These are phyloP conservation scores for Helostoma temminkii DNA, from an alignment of 2,797 vertebrate species.

Conservation along the genomic window DNA sequence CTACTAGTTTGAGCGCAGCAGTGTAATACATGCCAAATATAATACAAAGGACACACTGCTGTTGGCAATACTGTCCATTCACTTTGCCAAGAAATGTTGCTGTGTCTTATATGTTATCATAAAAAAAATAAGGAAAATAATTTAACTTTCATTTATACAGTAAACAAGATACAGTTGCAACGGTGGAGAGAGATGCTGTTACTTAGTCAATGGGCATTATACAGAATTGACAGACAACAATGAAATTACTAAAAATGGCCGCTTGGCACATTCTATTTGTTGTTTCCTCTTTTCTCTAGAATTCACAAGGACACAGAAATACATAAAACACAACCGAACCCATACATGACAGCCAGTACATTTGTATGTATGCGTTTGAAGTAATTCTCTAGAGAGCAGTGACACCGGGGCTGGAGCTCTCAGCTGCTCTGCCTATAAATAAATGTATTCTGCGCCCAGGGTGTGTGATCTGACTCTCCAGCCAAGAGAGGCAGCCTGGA, in stretches of 20 bases:
- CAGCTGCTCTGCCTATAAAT: conserved; percentile 83
- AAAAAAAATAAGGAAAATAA: conserved; percentile 14
- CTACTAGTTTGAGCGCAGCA: conserved; percentile 14
- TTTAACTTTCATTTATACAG: conserved; percentile 16
- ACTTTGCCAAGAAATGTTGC: conserved; percentile 36
- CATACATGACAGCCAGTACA: neutral
- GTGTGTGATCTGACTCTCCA: conserved; percentile 73
- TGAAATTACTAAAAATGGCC: conserved; percentile 27
- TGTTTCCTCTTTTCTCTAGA: conserved; percentile 32
- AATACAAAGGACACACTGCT: conserved; percentile 34
- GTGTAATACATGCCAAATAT: conserved; percentile 25
- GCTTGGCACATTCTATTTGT: conserved; percentile 54
- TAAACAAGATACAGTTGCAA: neutral
- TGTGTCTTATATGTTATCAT: conserved; percentile 30
- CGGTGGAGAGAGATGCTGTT: neutral
- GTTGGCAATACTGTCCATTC: conserved; percentile 35
- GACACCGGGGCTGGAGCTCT: conserved; percentile 74
- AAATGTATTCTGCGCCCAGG: conserved; percentile 72
- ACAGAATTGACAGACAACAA: neutral
- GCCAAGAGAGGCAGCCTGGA: conserved; percentile 74
- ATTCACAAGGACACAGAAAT: conserved; percentile 22
- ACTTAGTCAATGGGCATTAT: conserved; percentile 20
- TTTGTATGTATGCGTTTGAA: conserved; percentile 71
- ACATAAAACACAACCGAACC: conserved; percentile 13
- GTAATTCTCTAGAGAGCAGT: conserved; percentile 74